Base-by-base conservation (phyloP, 2,113 vertebrate genomes). In the Seriola aureovittata region DNA sequence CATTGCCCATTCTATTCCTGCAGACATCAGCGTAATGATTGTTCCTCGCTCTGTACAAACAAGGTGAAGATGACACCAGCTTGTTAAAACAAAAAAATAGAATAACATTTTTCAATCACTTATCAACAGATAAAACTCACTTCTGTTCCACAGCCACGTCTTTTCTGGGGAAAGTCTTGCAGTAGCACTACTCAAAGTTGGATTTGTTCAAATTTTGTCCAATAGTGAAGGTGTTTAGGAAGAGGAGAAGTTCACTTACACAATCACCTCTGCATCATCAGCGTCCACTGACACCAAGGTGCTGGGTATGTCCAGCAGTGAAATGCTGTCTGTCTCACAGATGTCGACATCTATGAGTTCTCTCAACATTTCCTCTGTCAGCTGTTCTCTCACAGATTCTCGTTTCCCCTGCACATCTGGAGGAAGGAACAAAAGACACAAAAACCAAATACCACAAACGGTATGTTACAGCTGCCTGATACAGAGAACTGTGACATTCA, bases 291-390 rank as follows among this genome's bases (percentile, higher is more conserved):
- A 96, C 81, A 96, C 8, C 14, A 88, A 76, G 16, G 85, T 83
- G n/a, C 91, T 69, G 0, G 96, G 95, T 55, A 97, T 71, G 25
- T 97, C 90, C 71, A 98, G 86, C 25, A 98, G 55, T 69, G 90
- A 94, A 34, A 97, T 62, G 1, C 85, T 97, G 78, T 96, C 96
- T 0, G 96, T 96, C 87, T 97, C 97, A 0, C 91, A 88, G 17
- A 99, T 91, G 63, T 91, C 77, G 71, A 96, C 66, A 10, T 97
- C 89, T 66, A 96, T 82, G 4, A 57, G 58, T 54, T 85, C 94
- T 42, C 95, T 94, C 78, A 97, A 75, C 50, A 96, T 94, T 10
- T 94, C 93, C 11, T 96, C 94, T 7, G 90, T 93, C 69, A 94
- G 38, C 4, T 87, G 48, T 75, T 96, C 95, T 32, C 75, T 88